Evolutionary conservation across 2,113 vertebrate species (phyloP).

Genomic region (Ancistrus triradiatus): DNA sequence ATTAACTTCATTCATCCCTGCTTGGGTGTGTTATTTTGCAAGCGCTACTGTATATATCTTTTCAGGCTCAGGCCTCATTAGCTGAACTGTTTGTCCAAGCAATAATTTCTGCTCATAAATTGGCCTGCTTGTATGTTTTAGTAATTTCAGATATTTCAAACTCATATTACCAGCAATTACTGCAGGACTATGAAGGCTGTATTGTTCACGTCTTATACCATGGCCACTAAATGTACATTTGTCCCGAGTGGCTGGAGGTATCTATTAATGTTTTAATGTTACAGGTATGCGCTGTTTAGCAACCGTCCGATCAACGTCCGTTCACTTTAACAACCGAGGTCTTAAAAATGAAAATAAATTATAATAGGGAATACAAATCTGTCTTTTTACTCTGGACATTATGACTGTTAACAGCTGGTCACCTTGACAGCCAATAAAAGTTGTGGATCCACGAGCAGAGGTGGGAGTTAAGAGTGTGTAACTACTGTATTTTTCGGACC

Average conservation of each 20-base stretch:
- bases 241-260: background rate
- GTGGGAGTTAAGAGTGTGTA: too few relatives aligned
- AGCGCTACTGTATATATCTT: conserved; percentile 47
- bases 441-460: too few relatives aligned
- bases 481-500: too few relatives aligned
- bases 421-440: too few relatives aligned
- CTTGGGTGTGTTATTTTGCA: conserved; percentile 45
- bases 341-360: too few relatives aligned
- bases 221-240: background rate
- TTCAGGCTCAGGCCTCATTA: conserved; percentile 61
- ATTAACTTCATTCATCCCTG: conserved; percentile 58
- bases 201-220: background rate
- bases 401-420: too few relatives aligned
- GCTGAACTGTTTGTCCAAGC: conserved; percentile 58
- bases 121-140: conserved; percentile 23
- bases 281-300: too few relatives aligned
- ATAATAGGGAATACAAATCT: too few relatives aligned
- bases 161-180: conserved; percentile 19
- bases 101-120: conserved; percentile 51
- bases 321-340: too few relatives aligned
- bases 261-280: too few relatives aligned
- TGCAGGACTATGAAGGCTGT: background rate
- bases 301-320: too few relatives aligned
- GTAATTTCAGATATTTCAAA: conserved; percentile 33
- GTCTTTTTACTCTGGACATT: too few relatives aligned